Percentiles rank a stretch among this genome's conserved stretches.
phyloP scores from a whole-genome alignment of 2,888 invertebrate species.

The Trichacis sp. region DNA sequence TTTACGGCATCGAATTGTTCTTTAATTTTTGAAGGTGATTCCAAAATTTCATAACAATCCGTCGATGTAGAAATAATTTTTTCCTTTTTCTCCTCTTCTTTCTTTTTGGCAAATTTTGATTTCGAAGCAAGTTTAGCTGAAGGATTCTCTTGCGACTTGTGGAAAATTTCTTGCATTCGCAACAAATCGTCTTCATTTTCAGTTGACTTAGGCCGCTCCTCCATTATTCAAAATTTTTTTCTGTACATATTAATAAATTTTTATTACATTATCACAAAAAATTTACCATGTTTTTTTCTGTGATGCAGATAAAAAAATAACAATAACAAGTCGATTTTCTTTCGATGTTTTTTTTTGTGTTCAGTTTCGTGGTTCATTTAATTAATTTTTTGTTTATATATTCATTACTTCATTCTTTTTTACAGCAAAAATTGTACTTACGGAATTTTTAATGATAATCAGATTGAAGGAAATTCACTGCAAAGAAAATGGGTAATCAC shows the following conservation, averaged over 20 bases:
- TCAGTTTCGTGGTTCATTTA: no score
- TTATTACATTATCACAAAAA: no score
- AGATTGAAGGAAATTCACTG: no score
- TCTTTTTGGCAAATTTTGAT: conserved; percentile 56
- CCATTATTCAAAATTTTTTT: conserved; percentile 13
- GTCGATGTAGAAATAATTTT: conserved; percentile 51
- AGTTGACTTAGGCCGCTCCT: conserved; percentile 74
- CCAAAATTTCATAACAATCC: conserved; percentile 45
- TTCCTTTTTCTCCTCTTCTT: conserved; percentile 35
- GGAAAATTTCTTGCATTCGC: conserved; percentile 80
- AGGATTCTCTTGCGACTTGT: conserved; percentile 73
- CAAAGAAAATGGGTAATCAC: no score
- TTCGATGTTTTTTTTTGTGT: no score
- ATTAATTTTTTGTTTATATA: no score
- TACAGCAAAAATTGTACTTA: no score
- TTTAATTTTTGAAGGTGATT: conserved; percentile 26
- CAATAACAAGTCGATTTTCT: no score
- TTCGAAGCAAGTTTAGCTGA: conserved; percentile 73
- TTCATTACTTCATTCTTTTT: no score
- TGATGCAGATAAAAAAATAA: no score
- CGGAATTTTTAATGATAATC: no score
- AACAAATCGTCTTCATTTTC: conserved; percentile 80
- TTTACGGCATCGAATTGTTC: conserved; percentile 44
- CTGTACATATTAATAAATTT: not conserved
- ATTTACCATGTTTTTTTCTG: no score